Conservation (phyloP, 37 sponge, comb jelly and placozoan species). For the Diacarnus erythraeanus region DNA sequence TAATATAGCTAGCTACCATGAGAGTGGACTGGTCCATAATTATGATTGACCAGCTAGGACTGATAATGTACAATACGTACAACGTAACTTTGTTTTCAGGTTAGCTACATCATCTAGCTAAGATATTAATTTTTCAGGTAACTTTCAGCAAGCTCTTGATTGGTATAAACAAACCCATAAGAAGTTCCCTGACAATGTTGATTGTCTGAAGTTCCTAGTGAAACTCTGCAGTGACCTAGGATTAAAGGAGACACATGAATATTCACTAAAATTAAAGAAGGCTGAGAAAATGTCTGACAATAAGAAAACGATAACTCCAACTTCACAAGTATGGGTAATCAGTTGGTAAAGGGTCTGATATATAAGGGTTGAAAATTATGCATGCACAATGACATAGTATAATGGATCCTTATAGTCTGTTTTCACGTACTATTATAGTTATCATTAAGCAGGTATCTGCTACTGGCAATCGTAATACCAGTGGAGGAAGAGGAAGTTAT, state of each 20-base stretch:
- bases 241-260: conserved; percentile 88
- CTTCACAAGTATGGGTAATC: not conserved
- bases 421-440: not conserved
- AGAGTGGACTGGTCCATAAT: too few relatives aligned
- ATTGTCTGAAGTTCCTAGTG: conserved; percentile 90
- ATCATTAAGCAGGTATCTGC: conserved; percentile 26
- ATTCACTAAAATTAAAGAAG: conserved; percentile 76
- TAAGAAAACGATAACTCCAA: conserved; percentile 31
- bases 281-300: conserved; percentile 80
- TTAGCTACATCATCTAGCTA: not conserved
- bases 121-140: conserved; percentile 52
- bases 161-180: conserved; percentile 85
- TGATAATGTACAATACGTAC: too few relatives aligned
- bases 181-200: conserved; percentile 90
- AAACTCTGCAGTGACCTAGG: conserved; percentile 88
- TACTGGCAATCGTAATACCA: conserved; percentile 39
- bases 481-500: conserved; percentile 15
- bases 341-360: not conserved
- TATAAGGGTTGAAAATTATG: not conserved
- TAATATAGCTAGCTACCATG: too few relatives aligned
- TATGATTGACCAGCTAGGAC: too few relatives aligned
- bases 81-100: not conserved
- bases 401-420: not conserved
- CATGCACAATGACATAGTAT: not conserved
- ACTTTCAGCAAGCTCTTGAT: conserved; percentile 88